Evolutionary conservation across 2,797 vertebrate species (phyloP), one percentile per base, ranked within the genome.

Genomic region (Cuculus canorus): DNA sequence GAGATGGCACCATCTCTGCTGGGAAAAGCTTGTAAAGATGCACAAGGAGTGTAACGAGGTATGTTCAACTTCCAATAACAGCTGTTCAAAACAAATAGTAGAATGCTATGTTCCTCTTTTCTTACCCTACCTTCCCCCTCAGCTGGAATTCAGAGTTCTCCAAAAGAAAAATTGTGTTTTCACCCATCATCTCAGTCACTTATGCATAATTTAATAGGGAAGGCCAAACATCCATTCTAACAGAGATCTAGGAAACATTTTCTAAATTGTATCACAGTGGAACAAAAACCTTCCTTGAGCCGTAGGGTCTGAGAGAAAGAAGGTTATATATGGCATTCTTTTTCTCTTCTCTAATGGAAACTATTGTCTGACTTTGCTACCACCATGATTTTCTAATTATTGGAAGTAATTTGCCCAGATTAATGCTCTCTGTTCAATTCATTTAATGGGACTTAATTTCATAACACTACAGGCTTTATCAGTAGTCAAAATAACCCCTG

Each of bases 381-480:
- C 56, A 80, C 80, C n/a, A 2, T 59, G 75, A 72, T 73, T 88
- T 79, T 83, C 95, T 95, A 92, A 92, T 91, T 91, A 48, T 73
- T 80, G 82, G 82, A 80, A 92, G 90, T 86, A 82, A 95, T 91
- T 92, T 90, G 72, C 37, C 45, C 57, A 82, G 86, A 94, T 88
- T 95, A 94, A 95, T 91, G 90, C 71, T 75, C 82, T 93, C 79
- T 70, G 81, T 95, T 90, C 70, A 92, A 75, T 76, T 57, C 81
- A 52, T 64, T 84, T 92, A 88, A 59, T 76, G 65, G 75, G 23
- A 39, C 72, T 95, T 93, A 89, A 88, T 91, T 82, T 81, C 48
- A 7, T 75, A 96, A 94, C 94, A 91, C 80, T 96, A 47, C 39
- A 24, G 81, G 64, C 91, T 95, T 95, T 92, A 90, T 96, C 92